These are phyloP conservation scores for Lamellibrachia luymesi DNA, from an alignment of 1,140 invertebrate species.

Conservation along the genomic window DNA sequence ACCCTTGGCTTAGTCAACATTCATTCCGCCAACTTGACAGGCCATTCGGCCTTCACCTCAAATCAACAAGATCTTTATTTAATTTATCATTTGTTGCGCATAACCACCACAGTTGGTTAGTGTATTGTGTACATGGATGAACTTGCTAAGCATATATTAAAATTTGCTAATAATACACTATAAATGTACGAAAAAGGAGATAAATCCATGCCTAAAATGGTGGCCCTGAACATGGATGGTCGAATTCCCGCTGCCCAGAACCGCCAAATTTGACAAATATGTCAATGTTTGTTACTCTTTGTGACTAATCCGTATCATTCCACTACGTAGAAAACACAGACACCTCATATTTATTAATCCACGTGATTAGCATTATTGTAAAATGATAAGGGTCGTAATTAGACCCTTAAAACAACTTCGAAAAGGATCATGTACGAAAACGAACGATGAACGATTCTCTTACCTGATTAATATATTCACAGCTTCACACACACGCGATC, in stretches of 20 bases:
- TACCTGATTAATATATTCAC: slow-evolving; percentile 5
- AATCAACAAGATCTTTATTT: no score
- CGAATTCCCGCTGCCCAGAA: background rate
- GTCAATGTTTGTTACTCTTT: background rate
- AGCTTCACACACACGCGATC: background rate
- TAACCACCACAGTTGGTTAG: background rate
- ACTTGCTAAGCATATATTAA: background rate
- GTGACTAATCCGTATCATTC: background rate
- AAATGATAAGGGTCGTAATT: background rate
- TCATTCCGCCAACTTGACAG: no score
- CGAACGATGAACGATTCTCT: background rate
- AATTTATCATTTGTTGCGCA: background rate
- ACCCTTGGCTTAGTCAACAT: no score
- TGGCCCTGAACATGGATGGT: background rate
- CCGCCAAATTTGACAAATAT: slow-evolving; percentile 5
- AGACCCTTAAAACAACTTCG: background rate
- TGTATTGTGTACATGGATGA: background rate
- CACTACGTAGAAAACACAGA: background rate
- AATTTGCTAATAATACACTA: background rate
- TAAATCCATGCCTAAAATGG: background rate
- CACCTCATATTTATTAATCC: background rate
- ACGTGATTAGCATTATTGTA: background rate
- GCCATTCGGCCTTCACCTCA: no score
- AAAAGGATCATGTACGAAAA: background rate
- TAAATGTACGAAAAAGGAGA: background rate